Conservation (phyloP, 2,797 vertebrate species). For the Propithecus deckenii region DNA sequence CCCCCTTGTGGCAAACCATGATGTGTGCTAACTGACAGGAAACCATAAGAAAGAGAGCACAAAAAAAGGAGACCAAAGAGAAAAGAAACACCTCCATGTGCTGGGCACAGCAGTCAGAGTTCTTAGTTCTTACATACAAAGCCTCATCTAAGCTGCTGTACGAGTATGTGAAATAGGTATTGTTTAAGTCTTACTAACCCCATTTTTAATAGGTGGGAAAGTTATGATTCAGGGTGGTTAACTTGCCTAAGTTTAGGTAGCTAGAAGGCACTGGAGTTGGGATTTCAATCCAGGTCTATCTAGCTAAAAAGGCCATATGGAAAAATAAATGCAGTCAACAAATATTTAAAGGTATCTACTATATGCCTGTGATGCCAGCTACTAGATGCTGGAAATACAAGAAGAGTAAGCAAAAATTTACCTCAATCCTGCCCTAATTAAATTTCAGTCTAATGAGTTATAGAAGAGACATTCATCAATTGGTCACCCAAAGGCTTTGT, state of each 20-base stretch:
- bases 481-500: not conserved
- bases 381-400: not conserved
- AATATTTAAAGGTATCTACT: not conserved
- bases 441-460: not conserved
- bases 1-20: conserved; percentile 63
- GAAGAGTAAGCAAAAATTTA: not conserved
- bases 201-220: not conserved
- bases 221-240: not conserved
- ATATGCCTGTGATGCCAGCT: not conserved
- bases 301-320: not conserved
- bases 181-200: not conserved
- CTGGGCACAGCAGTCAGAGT: not conserved
- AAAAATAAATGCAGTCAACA: not conserved
- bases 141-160: not conserved
- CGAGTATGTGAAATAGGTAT: not conserved
- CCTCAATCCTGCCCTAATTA: not conserved
- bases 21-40: not conserved
- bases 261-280: not conserved
- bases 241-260: not conserved
- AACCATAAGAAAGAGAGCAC: not conserved
- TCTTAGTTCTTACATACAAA: not conserved
- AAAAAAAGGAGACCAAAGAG: not conserved
- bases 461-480: not conserved
- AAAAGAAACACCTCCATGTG: not conserved
- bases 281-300: not conserved